phyloP scores from a whole-genome alignment of 2,797 vertebrate species.

The Sarcoramphus papa region DNA sequence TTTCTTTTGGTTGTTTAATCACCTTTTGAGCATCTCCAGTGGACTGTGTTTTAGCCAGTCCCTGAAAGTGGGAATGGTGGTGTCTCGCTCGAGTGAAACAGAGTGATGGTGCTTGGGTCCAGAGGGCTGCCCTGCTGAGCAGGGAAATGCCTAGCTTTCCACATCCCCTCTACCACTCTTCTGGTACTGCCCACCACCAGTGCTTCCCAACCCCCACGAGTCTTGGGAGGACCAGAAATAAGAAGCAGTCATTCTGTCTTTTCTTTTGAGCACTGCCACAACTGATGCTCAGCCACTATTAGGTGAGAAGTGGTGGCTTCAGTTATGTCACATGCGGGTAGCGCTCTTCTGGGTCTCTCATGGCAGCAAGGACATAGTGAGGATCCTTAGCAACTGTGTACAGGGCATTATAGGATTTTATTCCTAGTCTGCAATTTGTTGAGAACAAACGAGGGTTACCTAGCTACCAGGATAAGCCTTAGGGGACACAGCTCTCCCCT shows the following conservation, averaged over 20 bases:
- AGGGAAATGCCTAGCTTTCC: not conserved
- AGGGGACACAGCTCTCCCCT: not conserved
- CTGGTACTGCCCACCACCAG: accelerated
- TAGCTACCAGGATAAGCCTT: not conserved
- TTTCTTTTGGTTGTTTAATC: not conserved
- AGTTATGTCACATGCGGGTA: not conserved
- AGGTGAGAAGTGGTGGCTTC: not conserved
- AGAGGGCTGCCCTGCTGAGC: not conserved
- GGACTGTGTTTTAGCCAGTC: not conserved
- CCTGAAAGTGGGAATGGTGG: not conserved
- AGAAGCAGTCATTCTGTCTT: not conserved
- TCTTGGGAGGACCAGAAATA: not conserved
- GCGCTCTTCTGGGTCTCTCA: not conserved
- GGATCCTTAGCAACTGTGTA: not conserved
- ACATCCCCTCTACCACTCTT: not conserved
- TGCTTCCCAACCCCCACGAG: not conserved
- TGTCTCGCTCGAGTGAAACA: not conserved
- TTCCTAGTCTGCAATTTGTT: not conserved
- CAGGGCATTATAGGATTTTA: not conserved
- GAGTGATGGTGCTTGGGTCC: not conserved
- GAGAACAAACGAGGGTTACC: not conserved
- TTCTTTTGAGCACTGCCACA: not conserved
- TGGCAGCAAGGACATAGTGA: not conserved
- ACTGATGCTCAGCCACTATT: accelerated
- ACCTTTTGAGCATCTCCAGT: not conserved